A percentile compares a stretch with the other conserved stretches of the same genome.
Evolutionary conservation across 1,140 invertebrate species (phyloP).

Genomic region (Diabrotica virgifera): DNA sequence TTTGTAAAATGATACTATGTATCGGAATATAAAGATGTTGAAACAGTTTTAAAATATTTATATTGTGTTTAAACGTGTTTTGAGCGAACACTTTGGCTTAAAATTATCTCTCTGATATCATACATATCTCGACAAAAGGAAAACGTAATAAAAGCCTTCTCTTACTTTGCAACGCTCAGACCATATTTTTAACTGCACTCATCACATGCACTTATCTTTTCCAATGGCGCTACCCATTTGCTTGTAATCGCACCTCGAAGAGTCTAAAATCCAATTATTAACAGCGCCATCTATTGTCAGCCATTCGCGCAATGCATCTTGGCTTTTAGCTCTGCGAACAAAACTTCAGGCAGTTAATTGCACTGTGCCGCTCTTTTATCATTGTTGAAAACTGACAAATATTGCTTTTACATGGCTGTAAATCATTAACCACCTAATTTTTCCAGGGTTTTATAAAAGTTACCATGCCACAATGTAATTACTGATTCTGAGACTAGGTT

Average conservation of each 20-base stretch:
- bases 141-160: no score
- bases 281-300: background rate
- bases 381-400: background rate
- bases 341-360: background rate
- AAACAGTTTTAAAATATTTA: no score
- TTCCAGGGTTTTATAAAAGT: conserved; percentile 2
- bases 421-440: background rate
- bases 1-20: no score
- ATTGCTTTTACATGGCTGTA: background rate
- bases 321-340: background rate
- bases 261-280: background rate
- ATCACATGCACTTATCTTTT: background rate
- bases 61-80: no score
- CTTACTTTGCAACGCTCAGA: no score
- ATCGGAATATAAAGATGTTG: no score
- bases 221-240: background rate
- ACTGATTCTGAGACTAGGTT: background rate
- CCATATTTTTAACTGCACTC: background rate
- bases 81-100: no score
- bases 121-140: no score
- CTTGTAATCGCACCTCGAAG: background rate
- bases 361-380: background rate
- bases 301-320: background rate
- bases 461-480: background rate
- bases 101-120: no score